Evolutionary conservation across 2,888 invertebrate species (phyloP).

Genomic region (Harpalus rubripes): DNA sequence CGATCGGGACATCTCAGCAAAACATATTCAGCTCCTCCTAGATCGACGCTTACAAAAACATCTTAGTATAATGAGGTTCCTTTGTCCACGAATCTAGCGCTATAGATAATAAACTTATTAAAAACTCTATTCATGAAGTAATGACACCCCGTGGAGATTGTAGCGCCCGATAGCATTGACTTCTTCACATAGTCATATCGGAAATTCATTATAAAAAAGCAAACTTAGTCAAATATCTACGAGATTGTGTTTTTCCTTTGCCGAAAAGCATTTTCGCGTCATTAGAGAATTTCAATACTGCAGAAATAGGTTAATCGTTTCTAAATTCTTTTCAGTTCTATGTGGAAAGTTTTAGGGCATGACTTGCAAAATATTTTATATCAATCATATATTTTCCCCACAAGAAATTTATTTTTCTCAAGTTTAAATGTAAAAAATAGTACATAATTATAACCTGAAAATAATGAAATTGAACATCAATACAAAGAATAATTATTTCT

Average conservation of each 20-base stretch:
- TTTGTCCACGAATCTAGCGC: constrained; percentile 41
- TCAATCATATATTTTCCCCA: constrained; percentile 37
- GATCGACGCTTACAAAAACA: constrained; percentile 39
- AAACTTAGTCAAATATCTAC: constrained; percentile 45
- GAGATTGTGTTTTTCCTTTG: constrained; percentile 63
- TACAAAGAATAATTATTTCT: too few species aligned
- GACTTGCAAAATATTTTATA: constrained; percentile 57
- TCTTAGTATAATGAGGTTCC: constrained; percentile 43
- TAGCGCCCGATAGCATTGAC: constrained; percentile 32
- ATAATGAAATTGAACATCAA: too few species aligned
- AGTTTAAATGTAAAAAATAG: not conserved
- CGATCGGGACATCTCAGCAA: constrained; percentile 48
- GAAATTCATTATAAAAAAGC: constrained; percentile 63
- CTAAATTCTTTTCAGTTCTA: constrained; percentile 61
- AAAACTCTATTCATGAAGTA: constrained; percentile 59
- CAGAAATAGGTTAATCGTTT: constrained; percentile 65
- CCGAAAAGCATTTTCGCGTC: constrained; percentile 65
- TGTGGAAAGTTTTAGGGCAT: constrained; percentile 48
- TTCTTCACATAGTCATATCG: constrained; percentile 51
- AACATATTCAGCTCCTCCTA: constrained; percentile 50
- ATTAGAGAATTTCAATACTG: constrained; percentile 64
- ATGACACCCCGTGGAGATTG: constrained; percentile 43
- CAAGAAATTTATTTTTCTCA: constrained; percentile 39
- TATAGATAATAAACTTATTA: constrained; percentile 65
- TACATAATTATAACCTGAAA: not conserved